Percentiles rank a stretch among this genome's conserved stretches.
phyloP scores from a whole-genome alignment of 2,113 vertebrate species.

The Otis tarda region DNA sequence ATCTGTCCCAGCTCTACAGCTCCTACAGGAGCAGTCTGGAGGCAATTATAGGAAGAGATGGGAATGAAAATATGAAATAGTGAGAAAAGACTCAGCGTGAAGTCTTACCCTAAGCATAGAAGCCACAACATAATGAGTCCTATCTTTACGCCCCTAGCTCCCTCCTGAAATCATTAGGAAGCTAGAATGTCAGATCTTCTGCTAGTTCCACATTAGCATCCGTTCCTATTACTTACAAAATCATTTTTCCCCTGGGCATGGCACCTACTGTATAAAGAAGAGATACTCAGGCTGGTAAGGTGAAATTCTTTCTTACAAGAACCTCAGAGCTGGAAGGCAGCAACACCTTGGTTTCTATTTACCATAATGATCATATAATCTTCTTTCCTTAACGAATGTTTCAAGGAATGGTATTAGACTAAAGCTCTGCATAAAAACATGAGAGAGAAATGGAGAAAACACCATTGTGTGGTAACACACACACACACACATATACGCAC shows the following conservation, averaged over 20 bases:
- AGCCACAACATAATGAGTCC: background rate
- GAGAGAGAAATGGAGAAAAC: background rate
- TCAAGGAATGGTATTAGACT: background rate
- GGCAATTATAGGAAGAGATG: background rate
- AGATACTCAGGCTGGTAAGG: background rate
- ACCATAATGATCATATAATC: rapidly evolving
- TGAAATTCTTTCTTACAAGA: background rate
- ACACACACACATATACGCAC: background rate
- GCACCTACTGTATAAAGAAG: background rate
- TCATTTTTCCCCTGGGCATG: background rate
- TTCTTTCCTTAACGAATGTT: background rate
- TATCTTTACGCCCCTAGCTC: background rate
- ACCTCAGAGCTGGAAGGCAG: background rate
- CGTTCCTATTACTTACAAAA: background rate
- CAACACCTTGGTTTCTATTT: background rate
- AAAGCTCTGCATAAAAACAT: background rate
- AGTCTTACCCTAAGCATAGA: background rate
- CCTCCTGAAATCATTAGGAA: background rate
- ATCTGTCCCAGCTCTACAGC: background rate
- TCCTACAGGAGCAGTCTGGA: background rate
- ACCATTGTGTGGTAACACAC: background rate
- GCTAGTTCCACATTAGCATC: background rate
- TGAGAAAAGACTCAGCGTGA: background rate
- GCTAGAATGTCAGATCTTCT: background rate
- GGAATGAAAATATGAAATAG: background rate